Percentiles rank a stretch among this genome's conserved stretches.
Conservation (phyloP, 2,797 vertebrate genomes). For the Semaprochilodus insignis region DNA sequence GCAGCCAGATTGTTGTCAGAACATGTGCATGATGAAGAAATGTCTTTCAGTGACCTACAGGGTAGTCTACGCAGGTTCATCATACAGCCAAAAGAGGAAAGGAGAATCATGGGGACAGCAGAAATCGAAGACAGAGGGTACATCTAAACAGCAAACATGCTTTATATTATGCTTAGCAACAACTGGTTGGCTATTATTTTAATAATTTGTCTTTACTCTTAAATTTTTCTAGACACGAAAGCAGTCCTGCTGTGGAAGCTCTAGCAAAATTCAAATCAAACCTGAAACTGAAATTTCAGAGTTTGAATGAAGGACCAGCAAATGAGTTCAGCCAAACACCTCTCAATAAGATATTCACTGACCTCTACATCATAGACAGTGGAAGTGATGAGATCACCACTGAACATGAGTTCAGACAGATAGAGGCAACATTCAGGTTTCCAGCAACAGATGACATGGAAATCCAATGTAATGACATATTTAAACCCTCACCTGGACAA, state of each 20-base stretch:
- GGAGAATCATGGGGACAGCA: no score
- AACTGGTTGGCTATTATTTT: background rate
- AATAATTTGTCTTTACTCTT: background rate
- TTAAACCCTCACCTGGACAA: background rate
- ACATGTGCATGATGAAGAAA: no score
- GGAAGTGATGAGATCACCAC: background rate
- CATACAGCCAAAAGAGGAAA: no score
- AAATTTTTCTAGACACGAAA: no score
- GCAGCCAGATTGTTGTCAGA: no score
- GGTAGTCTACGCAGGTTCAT: no score
- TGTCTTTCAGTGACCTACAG: no score
- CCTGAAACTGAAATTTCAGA: background rate
- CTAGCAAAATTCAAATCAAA: background rate
- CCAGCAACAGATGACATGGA: background rate
- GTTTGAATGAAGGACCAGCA: background rate
- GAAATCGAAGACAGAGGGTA: no score
- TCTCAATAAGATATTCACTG: background rate
- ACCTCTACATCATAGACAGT: background rate
- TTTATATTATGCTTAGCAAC: background rate
- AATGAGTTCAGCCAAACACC: background rate
- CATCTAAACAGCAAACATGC: no score
- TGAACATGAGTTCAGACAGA: constrained; percentile 3
- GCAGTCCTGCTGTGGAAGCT: background rate
- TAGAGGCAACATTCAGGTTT: background rate
- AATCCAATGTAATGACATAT: background rate